Percentiles rank a stretch among this genome's conserved stretches.
These are phyloP conservation scores for Antheraea pernyi DNA, from an alignment of 1,140 invertebrate genomes.

Conservation along the genomic window DNA sequence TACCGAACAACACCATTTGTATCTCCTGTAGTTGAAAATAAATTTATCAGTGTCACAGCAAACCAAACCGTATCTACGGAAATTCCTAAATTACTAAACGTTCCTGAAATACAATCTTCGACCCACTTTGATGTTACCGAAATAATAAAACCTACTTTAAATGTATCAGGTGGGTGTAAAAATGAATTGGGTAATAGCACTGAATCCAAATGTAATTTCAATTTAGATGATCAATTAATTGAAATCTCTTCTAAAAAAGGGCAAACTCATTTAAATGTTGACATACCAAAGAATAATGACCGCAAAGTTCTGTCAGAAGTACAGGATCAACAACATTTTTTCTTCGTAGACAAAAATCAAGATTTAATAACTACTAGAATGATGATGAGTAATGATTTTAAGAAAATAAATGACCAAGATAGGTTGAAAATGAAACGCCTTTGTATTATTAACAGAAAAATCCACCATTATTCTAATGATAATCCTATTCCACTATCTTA, in stretches of 20 bases:
- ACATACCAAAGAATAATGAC: neutral
- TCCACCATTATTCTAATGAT: conserved; percentile 27
- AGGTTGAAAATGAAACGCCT: conserved; percentile 48
- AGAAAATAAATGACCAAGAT: conserved; percentile 30
- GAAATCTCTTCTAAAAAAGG: neutral
- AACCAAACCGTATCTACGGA: neutral
- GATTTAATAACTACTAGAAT: conserved; percentile 1
- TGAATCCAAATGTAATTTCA: neutral
- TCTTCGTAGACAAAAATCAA: conserved; percentile 13
- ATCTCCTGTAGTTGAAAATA: neutral
- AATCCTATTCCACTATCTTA: conserved; percentile 53
- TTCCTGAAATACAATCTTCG: neutral
- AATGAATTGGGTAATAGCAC: neutral
- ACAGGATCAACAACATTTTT: conserved; percentile 30
- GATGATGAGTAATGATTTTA: neutral
- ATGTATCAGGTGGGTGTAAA: neutral
- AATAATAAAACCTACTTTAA: neutral
- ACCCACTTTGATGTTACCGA: neutral
- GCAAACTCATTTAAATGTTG: neutral
- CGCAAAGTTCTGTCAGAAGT: conserved; percentile 21
- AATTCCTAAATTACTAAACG: neutral
- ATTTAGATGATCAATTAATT: neutral
- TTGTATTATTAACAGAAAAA: conserved; percentile 49
- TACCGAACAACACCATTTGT: conserved; percentile 26
- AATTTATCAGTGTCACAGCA: neutral